Percentiles rank a stretch among this genome's conserved stretches.
These are phyloP conservation scores for Tachycineta bicolor DNA, from an alignment of 2,113 vertebrate species.

Conservation along the genomic window DNA sequence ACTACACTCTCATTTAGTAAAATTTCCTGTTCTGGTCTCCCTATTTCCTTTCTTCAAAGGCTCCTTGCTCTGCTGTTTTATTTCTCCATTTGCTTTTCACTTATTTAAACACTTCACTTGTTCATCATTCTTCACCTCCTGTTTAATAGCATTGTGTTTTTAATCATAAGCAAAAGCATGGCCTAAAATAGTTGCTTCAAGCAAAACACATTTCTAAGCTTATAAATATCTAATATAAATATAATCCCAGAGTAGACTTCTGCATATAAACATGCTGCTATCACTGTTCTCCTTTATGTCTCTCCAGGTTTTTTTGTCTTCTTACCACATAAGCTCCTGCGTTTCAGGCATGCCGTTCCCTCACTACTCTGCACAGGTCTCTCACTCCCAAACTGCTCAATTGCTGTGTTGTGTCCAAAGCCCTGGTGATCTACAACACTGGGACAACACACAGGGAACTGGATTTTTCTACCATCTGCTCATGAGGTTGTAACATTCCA, in stretches of 20 bases:
- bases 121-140: neutral
- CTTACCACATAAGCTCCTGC: neutral
- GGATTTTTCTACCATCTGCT: neutral
- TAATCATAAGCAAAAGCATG: neutral
- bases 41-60: neutral
- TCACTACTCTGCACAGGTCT: neutral
- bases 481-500: neutral
- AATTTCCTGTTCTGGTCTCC: neutral
- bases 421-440: neutral
- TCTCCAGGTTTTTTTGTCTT: neutral
- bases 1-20: neutral
- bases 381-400: neutral
- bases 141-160: neutral
- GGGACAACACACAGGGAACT: neutral
- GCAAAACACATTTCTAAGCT: neutral
- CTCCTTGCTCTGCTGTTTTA: neutral
- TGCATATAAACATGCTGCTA: neutral
- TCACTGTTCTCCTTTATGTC: neutral
- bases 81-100: neutral
- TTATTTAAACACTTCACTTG: neutral
- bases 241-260: neutral
- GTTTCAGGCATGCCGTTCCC: neutral
- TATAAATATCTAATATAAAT: conserved; percentile 13
- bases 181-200: neutral
- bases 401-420: neutral